phyloP scores from a whole-genome alignment of 2,888 invertebrate genomes.

The Synergus japonicus region DNA sequence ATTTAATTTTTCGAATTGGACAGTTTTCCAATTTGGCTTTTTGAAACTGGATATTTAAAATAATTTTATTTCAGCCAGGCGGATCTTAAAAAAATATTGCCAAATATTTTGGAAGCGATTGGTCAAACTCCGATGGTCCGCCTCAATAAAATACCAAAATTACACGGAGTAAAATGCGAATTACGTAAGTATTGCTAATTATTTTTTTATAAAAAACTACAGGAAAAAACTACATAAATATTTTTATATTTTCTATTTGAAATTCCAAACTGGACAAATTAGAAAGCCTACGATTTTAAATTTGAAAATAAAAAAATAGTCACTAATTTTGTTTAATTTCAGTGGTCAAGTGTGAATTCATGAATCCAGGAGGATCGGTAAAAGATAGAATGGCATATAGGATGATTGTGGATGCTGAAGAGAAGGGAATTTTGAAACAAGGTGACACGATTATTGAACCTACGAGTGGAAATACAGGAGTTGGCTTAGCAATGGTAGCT shows the following conservation, averaged over 20 bases:
- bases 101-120: slow-evolving; percentile 87
- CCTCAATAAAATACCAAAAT: slow-evolving; percentile 87
- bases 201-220: neutral
- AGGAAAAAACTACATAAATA: neutral
- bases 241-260: neutral
- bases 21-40: no score
- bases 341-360: slow-evolving; percentile 98
- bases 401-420: slow-evolving; percentile 97
- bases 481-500: slow-evolving; percentile 96
- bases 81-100: slow-evolving; percentile 76
- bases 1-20: no score
- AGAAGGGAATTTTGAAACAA: slow-evolving; percentile 89
- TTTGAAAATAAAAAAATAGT: neutral
- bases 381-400: slow-evolving; percentile 96
- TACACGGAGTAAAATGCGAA: slow-evolving; percentile 89
- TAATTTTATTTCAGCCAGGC: slow-evolving; percentile 65
- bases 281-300: neutral
- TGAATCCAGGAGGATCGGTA: slow-evolving; percentile 98
- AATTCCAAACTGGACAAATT: neutral
- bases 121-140: slow-evolving; percentile 92
- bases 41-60: no score
- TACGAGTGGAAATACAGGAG: slow-evolving; percentile 93
- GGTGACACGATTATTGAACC: slow-evolving; percentile 95
- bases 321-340: slow-evolving; percentile 60
- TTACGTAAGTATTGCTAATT: slow-evolving; percentile 75